These are phyloP conservation scores for Drosophila neoperkinsi DNA, from an alignment of 2,888 invertebrate species.

Conservation along the genomic window DNA sequence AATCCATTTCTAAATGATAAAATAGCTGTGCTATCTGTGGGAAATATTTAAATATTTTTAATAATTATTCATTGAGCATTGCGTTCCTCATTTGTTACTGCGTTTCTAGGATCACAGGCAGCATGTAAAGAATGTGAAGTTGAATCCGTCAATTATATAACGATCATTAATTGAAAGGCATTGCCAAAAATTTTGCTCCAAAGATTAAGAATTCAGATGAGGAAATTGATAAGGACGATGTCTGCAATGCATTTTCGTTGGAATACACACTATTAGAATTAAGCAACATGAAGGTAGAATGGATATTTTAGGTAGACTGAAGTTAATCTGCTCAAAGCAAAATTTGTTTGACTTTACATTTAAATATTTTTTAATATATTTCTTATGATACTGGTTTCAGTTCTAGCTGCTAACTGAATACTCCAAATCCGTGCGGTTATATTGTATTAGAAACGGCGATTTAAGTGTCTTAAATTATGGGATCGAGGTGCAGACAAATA, in stretches of 20 bases:
- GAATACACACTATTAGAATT: background rate
- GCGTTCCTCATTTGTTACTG: background rate
- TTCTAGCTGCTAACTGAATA: background rate
- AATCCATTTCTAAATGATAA: background rate
- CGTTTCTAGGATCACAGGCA: background rate
- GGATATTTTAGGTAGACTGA: background rate
- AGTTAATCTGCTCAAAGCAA: background rate
- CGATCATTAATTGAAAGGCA: too few relatives aligned
- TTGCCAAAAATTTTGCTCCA: too few relatives aligned
- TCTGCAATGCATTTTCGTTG: background rate
- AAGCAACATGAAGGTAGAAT: background rate
- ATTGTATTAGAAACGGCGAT: background rate
- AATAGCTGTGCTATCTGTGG: background rate
- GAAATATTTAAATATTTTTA: background rate
- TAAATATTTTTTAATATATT: background rate
- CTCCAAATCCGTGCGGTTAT: background rate
- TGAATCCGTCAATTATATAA: too few relatives aligned
- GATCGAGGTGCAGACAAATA: background rate
- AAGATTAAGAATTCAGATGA: too few relatives aligned
- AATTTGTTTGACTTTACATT: too few relatives aligned
- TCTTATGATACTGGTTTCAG: background rate
- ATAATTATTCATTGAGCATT: background rate
- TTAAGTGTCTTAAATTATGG: background rate
- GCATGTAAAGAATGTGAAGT: too few relatives aligned
- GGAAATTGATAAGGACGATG: too few relatives aligned